Base-by-base conservation (phyloP, 2,797 vertebrate genomes). In the Micropoecilia bifurca region DNA sequence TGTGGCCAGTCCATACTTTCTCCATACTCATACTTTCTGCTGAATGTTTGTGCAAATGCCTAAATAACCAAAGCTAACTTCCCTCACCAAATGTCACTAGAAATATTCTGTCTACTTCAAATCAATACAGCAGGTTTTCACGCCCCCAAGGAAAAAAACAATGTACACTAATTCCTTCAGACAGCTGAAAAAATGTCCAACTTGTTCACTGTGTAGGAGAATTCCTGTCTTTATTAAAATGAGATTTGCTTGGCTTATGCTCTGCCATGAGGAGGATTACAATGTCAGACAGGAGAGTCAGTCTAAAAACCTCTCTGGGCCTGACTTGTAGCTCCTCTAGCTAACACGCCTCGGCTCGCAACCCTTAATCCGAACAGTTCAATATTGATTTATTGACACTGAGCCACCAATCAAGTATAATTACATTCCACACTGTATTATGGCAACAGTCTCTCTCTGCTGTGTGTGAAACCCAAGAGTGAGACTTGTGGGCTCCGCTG, bases 151-250 rank as follows among this genome's bases (percentile, higher is more conserved):
- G 2, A 28, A 13, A 28, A 73, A 77, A 73, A 63, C 74, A 71
- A 47, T 68, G 33, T 82, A 28, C 63, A 73, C 76, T 76, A 61
- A 77, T 84, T 86, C 78, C 83, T 76, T 73, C 46, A 68, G 84
- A 87, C 80, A 77, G 74, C 73, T 74, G 77, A 79, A 85, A 82
- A 75, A 76, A 57, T 74, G 71, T 73, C 78, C 81, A 81, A 79
- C 43, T 76, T 57, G 79, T 76, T 33, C 45, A 71, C 46, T 76
- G 76, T 80, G 50, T 28, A 87, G 75, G 79, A 79, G 85, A 89
- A 94, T 93, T 93, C 89, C 91, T 87, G 85, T 85, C 89, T 93
- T 95, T 91, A 93, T 93, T 94, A 94, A 92, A 93, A 90, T 76
- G 75, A 91, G 83, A 90, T 92, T 89, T 88, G 83, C 90, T 90